These are phyloP conservation scores for Acleris emargana DNA, from an alignment of 2,888 invertebrate genomes.

Conservation along the genomic window DNA sequence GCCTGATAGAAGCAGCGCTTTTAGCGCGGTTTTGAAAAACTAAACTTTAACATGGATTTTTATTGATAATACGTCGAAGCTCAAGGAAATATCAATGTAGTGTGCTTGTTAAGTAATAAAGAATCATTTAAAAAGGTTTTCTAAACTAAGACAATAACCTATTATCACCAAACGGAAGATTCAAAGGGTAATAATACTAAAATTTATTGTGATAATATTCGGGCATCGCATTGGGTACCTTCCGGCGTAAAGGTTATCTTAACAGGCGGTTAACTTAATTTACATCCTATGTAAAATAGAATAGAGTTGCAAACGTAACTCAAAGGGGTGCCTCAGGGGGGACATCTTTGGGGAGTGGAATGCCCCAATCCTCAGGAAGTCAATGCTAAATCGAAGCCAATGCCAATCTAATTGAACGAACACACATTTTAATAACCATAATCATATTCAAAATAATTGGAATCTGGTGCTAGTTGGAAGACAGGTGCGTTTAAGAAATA, in stretches of 20 bases:
- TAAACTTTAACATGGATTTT: no score
- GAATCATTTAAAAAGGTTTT: no score
- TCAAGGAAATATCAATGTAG: no score
- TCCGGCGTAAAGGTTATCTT: conserved; percentile 45
- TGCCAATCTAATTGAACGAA: conserved; percentile 62
- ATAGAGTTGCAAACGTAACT: conserved; percentile 17
- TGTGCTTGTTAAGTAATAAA: no score
- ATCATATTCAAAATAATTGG: conserved; percentile 45
- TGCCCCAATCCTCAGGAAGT: conserved; percentile 69
- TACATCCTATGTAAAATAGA: not conserved
- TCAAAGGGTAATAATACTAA: conserved; percentile 45
- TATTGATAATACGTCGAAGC: no score
- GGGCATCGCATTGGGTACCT: conserved; percentile 58
- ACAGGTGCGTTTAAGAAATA: no score
- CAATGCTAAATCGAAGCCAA: conserved; percentile 79
- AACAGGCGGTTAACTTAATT: not conserved
- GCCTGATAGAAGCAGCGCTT: no score
- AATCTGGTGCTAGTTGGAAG: no score
- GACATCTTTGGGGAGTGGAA: not conserved
- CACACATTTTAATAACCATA: conserved; percentile 73
- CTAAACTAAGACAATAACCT: no score
- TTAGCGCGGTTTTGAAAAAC: no score
- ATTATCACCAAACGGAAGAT: conserved; percentile 9
- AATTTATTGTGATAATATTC: conserved; percentile 72
- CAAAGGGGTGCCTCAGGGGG: not conserved